Evolutionary conservation across 2,797 vertebrate genomes (phyloP), one percentile per base, ranked within the genome.

Genomic region (Sphaeramia orbicularis): DNA sequence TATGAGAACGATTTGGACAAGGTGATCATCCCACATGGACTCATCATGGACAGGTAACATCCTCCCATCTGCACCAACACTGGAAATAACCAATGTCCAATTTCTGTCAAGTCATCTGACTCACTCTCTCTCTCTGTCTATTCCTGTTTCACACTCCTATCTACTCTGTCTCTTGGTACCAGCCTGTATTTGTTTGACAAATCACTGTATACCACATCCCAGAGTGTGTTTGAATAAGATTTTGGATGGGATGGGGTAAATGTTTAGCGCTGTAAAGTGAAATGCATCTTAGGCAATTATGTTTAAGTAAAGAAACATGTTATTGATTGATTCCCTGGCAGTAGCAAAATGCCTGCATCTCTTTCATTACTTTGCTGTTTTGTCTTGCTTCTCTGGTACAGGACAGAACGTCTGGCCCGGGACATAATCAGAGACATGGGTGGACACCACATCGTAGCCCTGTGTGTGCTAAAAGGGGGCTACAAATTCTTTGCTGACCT

Each of bases 401-500:
- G 95, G 91, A 96, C 95, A 6, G 95, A 96, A 81, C 91, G 93
- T 11, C 86, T 96, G 88, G 96, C 96, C 67, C 92, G 94, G 4
- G 93, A 96, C 79, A 97, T 95, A 48, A 92, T 95, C 69, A 90
- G 76, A 65, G 95, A 96, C 74, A 95, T 96, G 94, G 95, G 95
- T 63, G 94, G 81, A 60, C 92, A 96, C 72, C 94, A 96, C 74
- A 95, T 95, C 1, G 95, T 96, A 24, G 96, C 94, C 10, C 89
- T 97, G 41, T 96, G 95, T 54, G 94, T 97, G 50, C 91, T 96
- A 13, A 97, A 97, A 91, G 95, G 95, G 44, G 96, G 95, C 49
- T 96, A 95, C 80, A 96, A 94, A 84, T 96, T 96, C 90, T 97
- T 97, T 38, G 94, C 95, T 13, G 95, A 96, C 89, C 92, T 96